Base-by-base conservation (phyloP, 2,113 vertebrate genomes). In the Monopterus albus region DNA sequence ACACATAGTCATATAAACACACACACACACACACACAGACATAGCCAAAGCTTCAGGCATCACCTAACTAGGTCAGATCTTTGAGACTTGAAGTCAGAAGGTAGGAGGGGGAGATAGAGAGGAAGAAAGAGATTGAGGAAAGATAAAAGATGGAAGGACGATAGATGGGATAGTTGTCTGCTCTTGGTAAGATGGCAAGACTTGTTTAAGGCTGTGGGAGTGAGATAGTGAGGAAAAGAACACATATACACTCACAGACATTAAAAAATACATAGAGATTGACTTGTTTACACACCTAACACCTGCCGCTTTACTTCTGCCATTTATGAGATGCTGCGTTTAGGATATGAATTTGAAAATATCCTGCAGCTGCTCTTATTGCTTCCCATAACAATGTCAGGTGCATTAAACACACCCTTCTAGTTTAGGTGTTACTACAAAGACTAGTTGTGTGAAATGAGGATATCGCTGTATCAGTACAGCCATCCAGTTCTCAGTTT, bases 11-110 rank as follows among this genome's bases (percentile, higher is more conserved):
- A 21, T 4, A 60, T 17, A 58, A 14, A 42, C 43, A 74, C 70
- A 65, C 49, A 64, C 25, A 64, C 12, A 61, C 56, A 51, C 70
- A 76, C 69, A 62, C 57, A 35, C 72, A 82, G 58, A 49, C 40
- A 62, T 58, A 79, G 51, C 50, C 56, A 68, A 72, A 81, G 84
- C 84, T 82, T 49, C 21, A 81, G 81, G 82, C 85, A 25, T 73
- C 81, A 83, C 61, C 81, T 86, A 90, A 90, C 87, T 92, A 86
- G 88, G 90, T 87, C 84, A 92, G 72, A 89, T 88, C 80, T 76
- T 55, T 71, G 78, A 89, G 84, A 78, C 81, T 84, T 83, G 72
- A 82, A 87, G 85, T 63, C 50, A 64, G 59, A 66, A 75, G 79
- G 76, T 62, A 75, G 57, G 63, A 75, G 72, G 62, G 67, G 64